Evolutionary conservation across 1,140 invertebrate species (phyloP).

Genomic region (Drosophila repleta): DNA sequence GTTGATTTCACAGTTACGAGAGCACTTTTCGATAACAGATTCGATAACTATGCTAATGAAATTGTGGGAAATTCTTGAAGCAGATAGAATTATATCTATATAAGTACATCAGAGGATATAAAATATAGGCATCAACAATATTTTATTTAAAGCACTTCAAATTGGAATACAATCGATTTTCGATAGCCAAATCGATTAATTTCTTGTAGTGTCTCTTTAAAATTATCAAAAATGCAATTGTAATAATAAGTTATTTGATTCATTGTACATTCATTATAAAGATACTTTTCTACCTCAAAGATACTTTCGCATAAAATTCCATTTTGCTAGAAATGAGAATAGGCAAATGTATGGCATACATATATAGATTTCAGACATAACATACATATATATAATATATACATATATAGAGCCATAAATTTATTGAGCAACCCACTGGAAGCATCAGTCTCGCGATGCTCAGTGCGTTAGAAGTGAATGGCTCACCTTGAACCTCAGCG

Average conservation of each 20-base stretch:
- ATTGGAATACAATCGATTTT: too few relatives aligned
- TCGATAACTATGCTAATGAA: too few relatives aligned
- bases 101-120: too few relatives aligned
- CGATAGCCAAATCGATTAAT: not conserved
- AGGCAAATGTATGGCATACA: not conserved
- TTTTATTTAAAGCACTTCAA: too few relatives aligned
- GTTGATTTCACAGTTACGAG: too few relatives aligned
- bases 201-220: too few relatives aligned
- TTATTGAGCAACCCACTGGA: constrained; percentile 22
- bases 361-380: not conserved
- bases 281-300: not conserved
- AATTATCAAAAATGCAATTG: too few relatives aligned
- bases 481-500: constrained; percentile 66
- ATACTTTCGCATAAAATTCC: not conserved
- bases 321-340: not conserved
- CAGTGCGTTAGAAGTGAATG: constrained; percentile 51
- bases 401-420: constrained; percentile 7
- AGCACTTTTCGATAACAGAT: too few relatives aligned
- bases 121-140: too few relatives aligned
- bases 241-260: too few relatives aligned
- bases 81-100: too few relatives aligned
- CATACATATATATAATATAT: not conserved
- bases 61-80: too few relatives aligned
- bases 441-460: not conserved
- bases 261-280: not conserved